Evolutionary conservation across 2,113 vertebrate species (phyloP).

Genomic region (Hyperoodon ampullatus): DNA sequence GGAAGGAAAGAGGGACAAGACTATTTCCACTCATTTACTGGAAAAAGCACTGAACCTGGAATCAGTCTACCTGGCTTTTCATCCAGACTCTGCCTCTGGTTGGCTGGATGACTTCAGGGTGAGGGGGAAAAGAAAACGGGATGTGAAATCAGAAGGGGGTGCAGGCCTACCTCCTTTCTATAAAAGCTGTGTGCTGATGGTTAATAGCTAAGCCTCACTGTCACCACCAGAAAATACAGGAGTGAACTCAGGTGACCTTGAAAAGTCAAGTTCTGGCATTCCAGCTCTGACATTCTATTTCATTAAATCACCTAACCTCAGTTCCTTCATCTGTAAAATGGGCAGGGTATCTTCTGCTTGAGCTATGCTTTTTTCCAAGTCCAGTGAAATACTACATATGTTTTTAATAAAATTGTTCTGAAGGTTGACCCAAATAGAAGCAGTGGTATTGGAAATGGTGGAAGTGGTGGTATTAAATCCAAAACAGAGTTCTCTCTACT

Average conservation of each 20-base stretch:
- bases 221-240: neutral
- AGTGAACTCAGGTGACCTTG: neutral
- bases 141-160: neutral
- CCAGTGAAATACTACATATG: neutral
- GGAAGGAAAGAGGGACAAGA: neutral
- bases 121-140: neutral
- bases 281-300: neutral
- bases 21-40: neutral
- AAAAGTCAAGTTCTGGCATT: neutral
- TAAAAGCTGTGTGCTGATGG: too few species aligned
- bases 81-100: neutral
- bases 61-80: neutral
- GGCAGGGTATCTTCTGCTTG: neutral
- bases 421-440: neutral
- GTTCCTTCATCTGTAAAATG: constrained; percentile 2
- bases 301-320: neutral
- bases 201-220: neutral
- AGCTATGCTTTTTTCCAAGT: neutral
- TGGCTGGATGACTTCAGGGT: neutral
- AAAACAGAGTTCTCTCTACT: neutral
- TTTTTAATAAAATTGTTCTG: neutral
- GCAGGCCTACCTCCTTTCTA: neutral
- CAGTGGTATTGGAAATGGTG: neutral
- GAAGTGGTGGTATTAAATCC: neutral
- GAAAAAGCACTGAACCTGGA: neutral